Evolutionary conservation across 2,113 vertebrate genomes (phyloP), one percentile per base, ranked within the genome.

Genomic region (Amphiprion percula): DNA sequence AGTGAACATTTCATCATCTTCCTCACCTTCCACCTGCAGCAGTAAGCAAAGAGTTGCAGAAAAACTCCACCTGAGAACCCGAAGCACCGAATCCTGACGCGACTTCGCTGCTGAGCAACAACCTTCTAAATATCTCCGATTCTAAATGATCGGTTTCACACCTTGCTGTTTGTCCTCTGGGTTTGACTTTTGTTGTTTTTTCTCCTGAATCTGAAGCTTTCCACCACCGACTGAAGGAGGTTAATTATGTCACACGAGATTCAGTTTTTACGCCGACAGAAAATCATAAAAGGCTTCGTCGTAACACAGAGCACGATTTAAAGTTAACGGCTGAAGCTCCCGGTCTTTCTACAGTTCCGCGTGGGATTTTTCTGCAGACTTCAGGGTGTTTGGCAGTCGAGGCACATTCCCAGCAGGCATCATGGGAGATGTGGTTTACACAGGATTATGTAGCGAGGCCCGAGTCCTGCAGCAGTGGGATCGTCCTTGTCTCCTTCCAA

Each of bases 371-470:
- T 65, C n/a, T 30, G 47, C 26, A 1, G 26, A 39, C 65, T 17
- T 21, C 1, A 28, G 28, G 50, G 44, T 14, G 1, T n/a, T 54
- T 0, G 62, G 7, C 41, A 9, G 62, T 59, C n/a, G 16, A 17
- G 75, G 46, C 75, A 60, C 54, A 8, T 59, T 74, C 59, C 65
- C 60, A 60, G 49, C 59, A 47, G 26, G 70, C 53, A 37, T 17
- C 58, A 21, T 26, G 50, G 24, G 74, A 2, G 24, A 71, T 47
- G 59, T n/a, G 37, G 53, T 78, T 6, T 33, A 65, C 66, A 26
- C 30, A 54, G 62, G 65, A 26, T 19, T 23, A 64, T 21, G 68
- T 47, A 17, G 19, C 4, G 7, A 37, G 68, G 61, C 73, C 54
- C 2, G 16, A 52, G 54, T 64, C 67, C 17, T 68, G 41, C 10